These are phyloP conservation scores for Temnothorax nylanderi DNA, from an alignment of 1,140 invertebrate genomes.

Conservation along the genomic window DNA sequence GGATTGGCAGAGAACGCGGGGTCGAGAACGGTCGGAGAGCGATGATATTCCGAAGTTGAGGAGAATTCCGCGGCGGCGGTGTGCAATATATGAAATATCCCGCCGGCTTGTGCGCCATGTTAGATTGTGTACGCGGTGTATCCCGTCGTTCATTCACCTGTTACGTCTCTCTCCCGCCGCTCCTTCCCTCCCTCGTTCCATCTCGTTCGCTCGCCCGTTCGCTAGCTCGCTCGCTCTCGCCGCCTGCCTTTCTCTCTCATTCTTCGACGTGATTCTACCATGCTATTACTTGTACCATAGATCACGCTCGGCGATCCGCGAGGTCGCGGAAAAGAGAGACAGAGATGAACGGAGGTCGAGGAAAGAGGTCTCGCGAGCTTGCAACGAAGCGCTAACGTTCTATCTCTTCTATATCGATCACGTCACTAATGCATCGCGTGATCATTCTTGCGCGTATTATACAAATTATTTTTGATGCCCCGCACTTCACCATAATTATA, in stretches of 20 bases:
- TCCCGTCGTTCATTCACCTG: conserved; percentile 83
- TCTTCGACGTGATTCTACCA: conserved; percentile 73
- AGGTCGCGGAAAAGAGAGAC: conserved; percentile 69
- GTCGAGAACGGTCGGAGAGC: conserved; percentile 54
- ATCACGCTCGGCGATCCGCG: conserved; percentile 76
- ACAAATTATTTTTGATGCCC: not conserved
- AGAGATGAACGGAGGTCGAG: conserved; percentile 53
- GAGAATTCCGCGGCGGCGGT: conserved; percentile 55
- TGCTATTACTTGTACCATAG: conserved; percentile 77
- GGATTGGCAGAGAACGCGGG: conserved; percentile 45
- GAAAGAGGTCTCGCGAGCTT: conserved; percentile 39
- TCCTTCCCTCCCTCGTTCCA: conserved; percentile 32
- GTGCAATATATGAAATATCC: conserved; percentile 77
- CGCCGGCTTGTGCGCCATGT: conserved; percentile 49
- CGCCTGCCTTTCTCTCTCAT: conserved; percentile 60
- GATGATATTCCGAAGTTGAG: conserved; percentile 74
- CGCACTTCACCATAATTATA: not conserved
- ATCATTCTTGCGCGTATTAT: not conserved
- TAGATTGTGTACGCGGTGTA: conserved; percentile 50
- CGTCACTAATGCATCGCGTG: not conserved
- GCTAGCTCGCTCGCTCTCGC: conserved; percentile 28
- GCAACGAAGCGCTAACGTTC: conserved; percentile 19
- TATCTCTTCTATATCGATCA: conserved; percentile 4
- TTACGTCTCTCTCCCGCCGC: conserved; percentile 65
- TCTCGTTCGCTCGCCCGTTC: conserved; percentile 1